Base-by-base conservation (phyloP, 2,888 invertebrate genomes). In the Lasioglossum pauxillum region DNA sequence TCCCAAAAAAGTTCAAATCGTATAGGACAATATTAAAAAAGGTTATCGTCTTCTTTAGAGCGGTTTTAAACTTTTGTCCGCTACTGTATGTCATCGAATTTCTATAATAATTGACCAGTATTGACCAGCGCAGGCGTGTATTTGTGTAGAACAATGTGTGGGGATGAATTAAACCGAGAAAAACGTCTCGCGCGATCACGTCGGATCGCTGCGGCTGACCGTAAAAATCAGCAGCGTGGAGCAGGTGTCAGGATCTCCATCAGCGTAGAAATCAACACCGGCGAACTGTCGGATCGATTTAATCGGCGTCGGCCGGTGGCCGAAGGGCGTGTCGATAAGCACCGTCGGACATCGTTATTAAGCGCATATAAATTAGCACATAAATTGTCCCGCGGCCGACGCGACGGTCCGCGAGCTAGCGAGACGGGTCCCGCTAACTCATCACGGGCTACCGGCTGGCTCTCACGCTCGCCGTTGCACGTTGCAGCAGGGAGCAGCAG, bases 321-420 rank as follows among this genome's bases (percentile, higher is more conserved):
- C 93, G 93, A 91, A 93, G 94, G 94, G 93, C 93, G 94, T 94
- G 95, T 93, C 94, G 92, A 94, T 95, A 94, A 93, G 94, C 93
- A 93, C 93, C 93, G 94, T 94, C 92, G 94, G 94, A 95, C 94
- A 95, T 95, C 94, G 95, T 95, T 95, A 95, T 95, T 95, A 95
- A 95, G 93, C 94, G 94, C 93, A 95, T 94, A 94, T 95, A 94
- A 95, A 95, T 95, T 95, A 95, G 94, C 95, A 95, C 95, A 95
- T 95, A 95, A 95, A 95, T 95, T 95, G 95, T 94, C 91, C 93
- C 89, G 91, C 87, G 87, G 44, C 76, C 69, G 83, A 88, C 81
- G 84, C 78, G 84, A 86, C 79, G 83, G 83, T 82, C 72, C 84
- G 69, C 85, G 77, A 83, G 78, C 53, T 49, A 67, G 75, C 75